Evolutionary conservation across 2,113 vertebrate genomes (phyloP).

Genomic region (Campylorhamphus procurvoides): DNA sequence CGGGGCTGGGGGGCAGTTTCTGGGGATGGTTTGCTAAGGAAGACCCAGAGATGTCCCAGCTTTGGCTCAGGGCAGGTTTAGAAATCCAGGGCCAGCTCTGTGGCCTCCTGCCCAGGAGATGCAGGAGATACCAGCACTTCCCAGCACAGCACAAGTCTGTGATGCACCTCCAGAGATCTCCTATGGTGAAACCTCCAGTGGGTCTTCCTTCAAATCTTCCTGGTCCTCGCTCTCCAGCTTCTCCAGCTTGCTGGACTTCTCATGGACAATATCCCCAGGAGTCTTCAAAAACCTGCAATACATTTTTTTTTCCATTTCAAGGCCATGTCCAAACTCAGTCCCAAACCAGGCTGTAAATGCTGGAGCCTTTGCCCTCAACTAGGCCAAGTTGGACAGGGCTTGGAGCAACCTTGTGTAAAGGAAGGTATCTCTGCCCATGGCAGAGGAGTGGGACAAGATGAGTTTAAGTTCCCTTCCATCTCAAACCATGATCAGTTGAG

Average conservation of each 20-base stretch:
- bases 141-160: background rate
- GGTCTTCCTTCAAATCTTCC: constrained; percentile 70
- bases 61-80: background rate
- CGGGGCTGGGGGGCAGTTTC: background rate
- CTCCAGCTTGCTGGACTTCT: constrained; percentile 64
- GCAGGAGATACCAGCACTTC: background rate
- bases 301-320: background rate
- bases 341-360: background rate
- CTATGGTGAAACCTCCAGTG: constrained; percentile 72
- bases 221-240: constrained; percentile 65
- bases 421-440: background rate
- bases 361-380: background rate
- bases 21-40: background rate
- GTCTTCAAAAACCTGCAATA: constrained; percentile 85
- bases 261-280: constrained; percentile 75
- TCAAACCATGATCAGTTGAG: background rate
- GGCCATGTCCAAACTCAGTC: background rate
- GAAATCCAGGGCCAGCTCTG: background rate
- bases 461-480: background rate
- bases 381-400: accelerated
- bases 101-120: background rate
- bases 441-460: background rate
- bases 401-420: background rate
- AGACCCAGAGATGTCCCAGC: background rate
- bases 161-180: background rate